These are phyloP conservation scores for Acrocephalus scirpaceus DNA, from an alignment of 2,797 vertebrate species.

Conservation along the genomic window DNA sequence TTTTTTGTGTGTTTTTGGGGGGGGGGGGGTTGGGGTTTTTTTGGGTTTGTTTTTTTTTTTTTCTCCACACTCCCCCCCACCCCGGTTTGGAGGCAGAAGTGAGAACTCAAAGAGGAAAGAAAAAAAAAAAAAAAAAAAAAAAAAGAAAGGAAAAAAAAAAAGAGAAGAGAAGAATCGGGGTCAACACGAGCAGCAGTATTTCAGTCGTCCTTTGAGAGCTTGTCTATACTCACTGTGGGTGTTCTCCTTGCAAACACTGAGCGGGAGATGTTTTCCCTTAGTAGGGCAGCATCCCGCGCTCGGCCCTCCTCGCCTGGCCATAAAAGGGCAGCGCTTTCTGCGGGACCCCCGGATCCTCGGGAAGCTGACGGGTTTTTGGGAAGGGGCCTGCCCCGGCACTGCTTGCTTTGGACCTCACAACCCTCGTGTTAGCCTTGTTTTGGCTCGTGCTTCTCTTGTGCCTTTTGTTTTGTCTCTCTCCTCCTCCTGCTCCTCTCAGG, in stretches of 20 bases:
- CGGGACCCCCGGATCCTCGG: background rate
- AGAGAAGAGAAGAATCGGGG: background rate
- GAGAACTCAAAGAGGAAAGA: background rate
- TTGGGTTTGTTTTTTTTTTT: too few species aligned
- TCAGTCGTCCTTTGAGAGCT: background rate
- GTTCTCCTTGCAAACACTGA: background rate
- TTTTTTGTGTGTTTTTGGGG: too few species aligned
- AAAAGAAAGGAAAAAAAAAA: background rate
- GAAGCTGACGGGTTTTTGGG: background rate
- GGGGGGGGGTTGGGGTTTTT: too few species aligned
- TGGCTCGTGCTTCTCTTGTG: background rate
- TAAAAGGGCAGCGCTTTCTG: conserved; percentile 41
- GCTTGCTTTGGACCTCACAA: background rate
- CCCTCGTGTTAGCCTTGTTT: background rate
- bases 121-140: background rate
- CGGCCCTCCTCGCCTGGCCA: conserved; percentile 9
- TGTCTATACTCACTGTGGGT: conserved; percentile 29
- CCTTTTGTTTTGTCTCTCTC: conserved; percentile 54
- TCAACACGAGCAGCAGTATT: background rate
- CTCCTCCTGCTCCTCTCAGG: conserved; percentile 28
- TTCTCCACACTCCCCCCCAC: accelerated
- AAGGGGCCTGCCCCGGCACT: background rate
- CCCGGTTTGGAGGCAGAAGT: background rate
- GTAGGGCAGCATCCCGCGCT: conserved; percentile 24
- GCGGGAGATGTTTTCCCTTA: conserved; percentile 46